Percentiles rank a stretch among this genome's conserved stretches.
Conservation (phyloP, 2,888 invertebrate genomes). For the Neoitamus cyanurus region DNA sequence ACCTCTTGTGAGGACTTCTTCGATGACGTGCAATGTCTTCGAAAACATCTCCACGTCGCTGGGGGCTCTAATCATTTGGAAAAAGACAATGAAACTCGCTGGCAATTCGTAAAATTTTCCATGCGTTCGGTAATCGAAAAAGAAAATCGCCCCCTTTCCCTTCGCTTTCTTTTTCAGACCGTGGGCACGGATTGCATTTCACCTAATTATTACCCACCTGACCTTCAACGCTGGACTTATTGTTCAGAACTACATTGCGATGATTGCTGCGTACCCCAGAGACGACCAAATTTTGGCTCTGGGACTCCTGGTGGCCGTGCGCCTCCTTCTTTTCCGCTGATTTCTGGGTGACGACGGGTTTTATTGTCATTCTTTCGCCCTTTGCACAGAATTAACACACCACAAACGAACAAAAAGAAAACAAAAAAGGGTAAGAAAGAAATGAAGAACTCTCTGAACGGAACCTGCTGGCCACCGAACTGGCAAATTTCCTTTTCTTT, state of each 20-base stretch:
- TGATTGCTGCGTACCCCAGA: constrained; percentile 56
- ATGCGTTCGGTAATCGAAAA: neutral
- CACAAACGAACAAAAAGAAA: neutral
- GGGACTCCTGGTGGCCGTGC: constrained; percentile 55
- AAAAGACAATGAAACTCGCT: neutral
- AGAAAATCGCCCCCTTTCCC: neutral
- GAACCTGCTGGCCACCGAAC: neutral
- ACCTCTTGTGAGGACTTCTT: constrained; percentile 65
- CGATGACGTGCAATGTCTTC: constrained; percentile 64
- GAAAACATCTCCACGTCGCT: constrained; percentile 62
- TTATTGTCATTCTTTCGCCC: constrained; percentile 62
- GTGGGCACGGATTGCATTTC: neutral
- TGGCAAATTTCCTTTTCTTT: neutral
- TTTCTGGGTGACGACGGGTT: constrained; percentile 61
- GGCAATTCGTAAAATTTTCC: neutral
- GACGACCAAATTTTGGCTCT: constrained; percentile 53
- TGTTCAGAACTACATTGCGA: constrained; percentile 63
- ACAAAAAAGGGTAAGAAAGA: neutral
- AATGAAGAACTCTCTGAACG: neutral
- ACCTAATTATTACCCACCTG: constrained; percentile 18
- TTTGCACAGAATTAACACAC: neutral
- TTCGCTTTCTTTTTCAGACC: neutral
- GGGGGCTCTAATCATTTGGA: constrained; percentile 60
- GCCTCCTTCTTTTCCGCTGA: constrained; percentile 57
- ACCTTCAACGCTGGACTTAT: constrained; percentile 48